Base-by-base conservation (phyloP, 2,113 vertebrate species). In the Spermophilus dauricus region DNA sequence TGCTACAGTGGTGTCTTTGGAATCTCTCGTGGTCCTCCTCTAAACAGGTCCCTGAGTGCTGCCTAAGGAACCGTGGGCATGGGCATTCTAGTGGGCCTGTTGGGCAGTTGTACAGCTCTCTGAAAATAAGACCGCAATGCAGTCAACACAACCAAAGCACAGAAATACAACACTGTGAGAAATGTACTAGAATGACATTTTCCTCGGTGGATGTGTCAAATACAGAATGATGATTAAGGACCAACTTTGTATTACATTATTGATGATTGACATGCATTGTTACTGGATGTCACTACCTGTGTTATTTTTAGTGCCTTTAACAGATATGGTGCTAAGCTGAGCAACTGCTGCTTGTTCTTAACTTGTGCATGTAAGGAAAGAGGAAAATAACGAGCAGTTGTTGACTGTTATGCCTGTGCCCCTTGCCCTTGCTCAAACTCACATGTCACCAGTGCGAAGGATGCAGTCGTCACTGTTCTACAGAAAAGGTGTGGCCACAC, bases 281-380 rank as follows among this genome's bases (percentile, higher is more conserved):
- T 42, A 17, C 58, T 30, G 20, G 32, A 7, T 95, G 95, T 84
- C 75, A 18, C 63, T 75, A 22, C 39, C 39, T 58, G 17, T n/a
- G 51, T 91, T 93, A 67, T 67, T 63, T 78, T 91, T 93, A 87
- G 76, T 65, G 30, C 26, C 58, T 84, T 84, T 69, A 93, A 45
- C 26, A 53, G 42, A 58, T 34, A 42, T 0, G 16, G 20, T 75
- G 22, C 63, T 86, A 48, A 86, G 81, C 65, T 48, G 86, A 65
- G 39, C 76, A 90, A 20, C 26, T 69, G 45, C 26, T 67, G 32
- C 56, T 87, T 72, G 17, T 80, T 78, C 53, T 5, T 82, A 88
- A 11, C 53, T 78, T 84, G 81, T 86, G 42, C 87, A 86, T 39
- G 30, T 82, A 81, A 26, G 18, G 22, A 82, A 28, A 45, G 61